Evolutionary conservation across 2,113 vertebrate genomes (phyloP).

Genomic region (Tetrax tetrax): DNA sequence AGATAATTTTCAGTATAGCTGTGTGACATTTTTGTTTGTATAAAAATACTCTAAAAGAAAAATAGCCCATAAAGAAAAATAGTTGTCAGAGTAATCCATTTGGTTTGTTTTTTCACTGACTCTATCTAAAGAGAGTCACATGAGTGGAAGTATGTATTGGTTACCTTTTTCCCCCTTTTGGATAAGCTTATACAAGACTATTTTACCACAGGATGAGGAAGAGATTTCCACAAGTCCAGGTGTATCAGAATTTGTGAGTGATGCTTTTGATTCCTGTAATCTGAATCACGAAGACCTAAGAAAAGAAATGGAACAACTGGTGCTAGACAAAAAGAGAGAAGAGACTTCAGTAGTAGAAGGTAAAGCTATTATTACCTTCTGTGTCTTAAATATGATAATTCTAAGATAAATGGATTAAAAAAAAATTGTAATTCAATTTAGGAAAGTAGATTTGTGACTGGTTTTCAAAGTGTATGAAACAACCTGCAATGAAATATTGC

Average conservation of each 20-base stretch:
- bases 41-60: not conserved
- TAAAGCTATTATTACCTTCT: constrained; percentile 35
- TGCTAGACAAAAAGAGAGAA: constrained; percentile 88
- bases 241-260: constrained; percentile 96
- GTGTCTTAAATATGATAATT: not conserved
- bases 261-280: constrained; percentile 89
- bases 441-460: not conserved
- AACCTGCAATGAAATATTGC: not conserved
- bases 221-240: constrained; percentile 95
- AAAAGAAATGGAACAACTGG: constrained; percentile 97
- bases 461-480: not conserved
- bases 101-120: not conserved
- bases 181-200: not conserved
- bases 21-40: not conserved
- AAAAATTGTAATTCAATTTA: not conserved
- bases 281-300: constrained; percentile 93
- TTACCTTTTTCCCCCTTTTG: not conserved
- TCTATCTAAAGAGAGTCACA: not conserved
- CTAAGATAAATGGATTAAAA: not conserved
- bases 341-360: constrained; percentile 78
- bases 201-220: constrained; percentile 84
- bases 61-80: not conserved
- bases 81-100: not conserved
- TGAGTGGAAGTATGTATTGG: not conserved
- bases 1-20: not conserved